Conservation (phyloP, 1,140 invertebrate genomes). For the Saccostrea cuccullata region DNA sequence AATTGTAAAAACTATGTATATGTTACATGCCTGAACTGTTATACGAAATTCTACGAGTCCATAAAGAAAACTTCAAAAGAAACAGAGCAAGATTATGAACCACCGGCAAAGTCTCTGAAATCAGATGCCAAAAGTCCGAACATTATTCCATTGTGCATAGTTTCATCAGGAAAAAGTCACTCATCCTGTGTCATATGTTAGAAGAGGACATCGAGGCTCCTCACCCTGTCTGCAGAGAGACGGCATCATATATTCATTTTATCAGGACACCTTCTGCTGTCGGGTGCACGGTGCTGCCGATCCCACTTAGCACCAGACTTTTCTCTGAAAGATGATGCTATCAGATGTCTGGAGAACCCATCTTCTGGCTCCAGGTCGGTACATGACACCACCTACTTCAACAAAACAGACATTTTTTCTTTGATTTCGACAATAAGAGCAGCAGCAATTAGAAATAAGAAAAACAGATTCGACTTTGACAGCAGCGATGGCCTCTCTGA, state of each 20-base stretch:
- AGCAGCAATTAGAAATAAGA: too few relatives aligned
- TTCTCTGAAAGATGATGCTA: too few relatives aligned
- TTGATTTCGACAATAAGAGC: too few relatives aligned
- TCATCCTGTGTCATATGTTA: not conserved
- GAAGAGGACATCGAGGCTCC: not conserved
- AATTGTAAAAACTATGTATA: not conserved
- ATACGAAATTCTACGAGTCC: not conserved
- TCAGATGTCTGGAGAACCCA: too few relatives aligned
- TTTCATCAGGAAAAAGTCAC: not conserved
- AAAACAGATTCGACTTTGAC: too few relatives aligned
- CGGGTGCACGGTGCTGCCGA: too few relatives aligned
- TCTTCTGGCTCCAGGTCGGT: too few relatives aligned
- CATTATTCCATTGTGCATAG: not conserved
- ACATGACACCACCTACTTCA: too few relatives aligned
- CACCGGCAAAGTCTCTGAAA: not conserved
- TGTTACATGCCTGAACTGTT: constrained; percentile 3
- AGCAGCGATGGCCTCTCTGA: too few relatives aligned
- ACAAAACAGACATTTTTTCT: too few relatives aligned
- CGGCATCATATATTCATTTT: not conserved
- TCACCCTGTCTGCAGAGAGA: not conserved
- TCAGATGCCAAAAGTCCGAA: not conserved
- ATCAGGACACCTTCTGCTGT: too few relatives aligned
- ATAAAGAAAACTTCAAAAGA: not conserved
- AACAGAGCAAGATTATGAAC: constrained; percentile 1
- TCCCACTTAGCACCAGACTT: too few relatives aligned